These are phyloP conservation scores for Sebastes taczanowskii DNA, from an alignment of 2,797 vertebrate genomes.

Conservation along the genomic window DNA sequence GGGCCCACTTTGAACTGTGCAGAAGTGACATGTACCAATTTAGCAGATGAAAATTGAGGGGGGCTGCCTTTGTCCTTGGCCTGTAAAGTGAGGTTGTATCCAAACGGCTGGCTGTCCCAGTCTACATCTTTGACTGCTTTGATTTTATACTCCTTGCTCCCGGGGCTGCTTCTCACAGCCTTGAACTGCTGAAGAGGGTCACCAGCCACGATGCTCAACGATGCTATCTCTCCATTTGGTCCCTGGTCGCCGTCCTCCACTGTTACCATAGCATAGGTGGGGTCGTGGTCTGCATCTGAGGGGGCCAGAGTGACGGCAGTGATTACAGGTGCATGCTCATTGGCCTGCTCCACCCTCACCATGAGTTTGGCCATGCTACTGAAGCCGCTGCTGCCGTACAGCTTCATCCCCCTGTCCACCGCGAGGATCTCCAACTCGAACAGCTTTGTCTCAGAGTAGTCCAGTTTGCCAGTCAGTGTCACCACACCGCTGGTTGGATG, in stretches of 20 bases:
- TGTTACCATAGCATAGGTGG: conserved; percentile 89
- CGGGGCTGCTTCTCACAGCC: conserved; percentile 89
- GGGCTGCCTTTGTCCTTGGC: conserved; percentile 97
- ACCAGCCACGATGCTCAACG: conserved; percentile 92
- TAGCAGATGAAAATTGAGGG: conserved; percentile 92
- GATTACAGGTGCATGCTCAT: conserved; percentile 90
- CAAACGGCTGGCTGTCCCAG: conserved; percentile 93
- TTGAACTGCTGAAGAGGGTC: conserved; percentile 93
- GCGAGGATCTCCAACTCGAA: conserved; percentile 97
- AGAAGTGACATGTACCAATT: conserved; percentile 89
- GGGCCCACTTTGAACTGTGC: conserved; percentile 90
- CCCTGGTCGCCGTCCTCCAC: conserved; percentile 94
- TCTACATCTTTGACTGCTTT: conserved; percentile 88
- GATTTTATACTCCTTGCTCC: conserved; percentile 95
- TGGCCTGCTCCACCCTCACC: conserved; percentile 93
- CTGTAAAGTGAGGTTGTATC: conserved; percentile 96
- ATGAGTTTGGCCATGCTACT: conserved; percentile 96
- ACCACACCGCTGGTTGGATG: conserved; percentile 96
- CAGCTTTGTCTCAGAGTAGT: conserved; percentile 86
- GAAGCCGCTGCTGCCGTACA: conserved; percentile 97
- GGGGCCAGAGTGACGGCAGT: conserved; percentile 87
- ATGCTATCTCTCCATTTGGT: conserved; percentile 94
- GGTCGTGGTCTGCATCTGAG: conserved; percentile 88
- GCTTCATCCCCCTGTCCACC: conserved; percentile 95
- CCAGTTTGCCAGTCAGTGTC: conserved; percentile 92